Base-by-base conservation (phyloP, 37 sponge, comb jelly and placozoan genomes). In the Amphimedon queenslandica region DNA sequence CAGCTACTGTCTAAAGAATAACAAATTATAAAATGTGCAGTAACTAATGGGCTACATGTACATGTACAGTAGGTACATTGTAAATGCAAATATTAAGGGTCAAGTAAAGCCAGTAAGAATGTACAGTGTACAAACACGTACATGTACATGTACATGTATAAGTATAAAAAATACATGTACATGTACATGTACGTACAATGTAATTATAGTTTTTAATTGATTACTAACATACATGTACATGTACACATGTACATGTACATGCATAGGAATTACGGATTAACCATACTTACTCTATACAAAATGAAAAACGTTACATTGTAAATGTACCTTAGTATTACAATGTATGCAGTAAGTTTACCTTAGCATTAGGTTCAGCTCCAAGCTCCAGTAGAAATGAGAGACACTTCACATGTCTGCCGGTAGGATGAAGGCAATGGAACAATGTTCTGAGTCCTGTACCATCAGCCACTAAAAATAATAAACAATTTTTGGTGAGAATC, bases 391-490 rank as follows among this genome's bases (percentile, higher is more conserved):
- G 75, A 41, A 91, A 84, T 23, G 57, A 79, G 24, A 95, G 56
- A 56, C 96, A 95, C 70, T 80, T 83, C 37, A 71, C 74, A 58
- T 95, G 96, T 47, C 96, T 63, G 47, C 71, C 58, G 25, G 96
- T 95, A 4, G 84, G 77, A 56, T 92, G 78, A 5, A 95, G 79
- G 43, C 96, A 95, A 77, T 95, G 87, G 78, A 88, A 95, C 37
- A 85, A 69, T 13, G 83, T 79, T 1, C 71, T 69, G 31, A 58
- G 68, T 0, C 96, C 96, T 24, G 57, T 33, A 4, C 42, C 63
- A 57, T 95, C 96, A 35, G 31, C 35, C 51, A 63, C 93, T 92
- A 67, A 10, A n/a, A n/a, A n/a, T n/a, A n/a, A n/a, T n/a, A n/a
- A n/a, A n/a, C n/a, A n/a, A n/a, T n/a, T n/a, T n/a, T n/a, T n/a